Evolutionary conservation across 2,888 invertebrate species (phyloP).

Genomic region (Nephrotoma appendiculata): DNA sequence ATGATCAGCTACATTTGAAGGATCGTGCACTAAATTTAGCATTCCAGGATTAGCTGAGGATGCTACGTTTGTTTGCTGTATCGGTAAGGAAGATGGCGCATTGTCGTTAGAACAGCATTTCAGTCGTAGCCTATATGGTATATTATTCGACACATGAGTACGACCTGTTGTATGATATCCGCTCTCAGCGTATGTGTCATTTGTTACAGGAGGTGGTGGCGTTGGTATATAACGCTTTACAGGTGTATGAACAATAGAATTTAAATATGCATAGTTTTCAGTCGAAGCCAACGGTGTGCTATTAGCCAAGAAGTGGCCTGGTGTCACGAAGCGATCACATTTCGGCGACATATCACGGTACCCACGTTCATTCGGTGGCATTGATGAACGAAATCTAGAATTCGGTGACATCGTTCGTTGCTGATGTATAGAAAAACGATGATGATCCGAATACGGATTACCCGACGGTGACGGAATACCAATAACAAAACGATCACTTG

Average conservation of each 20-base stretch:
- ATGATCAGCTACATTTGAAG: slow-evolving; percentile 15
- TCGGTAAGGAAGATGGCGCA: not conserved
- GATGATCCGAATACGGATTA: slow-evolving; percentile 9
- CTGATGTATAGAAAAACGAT: slow-evolving; percentile 3
- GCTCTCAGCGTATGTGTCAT: slow-evolving; percentile 8
- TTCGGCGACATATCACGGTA: slow-evolving; percentile 23
- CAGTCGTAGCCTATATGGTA: slow-evolving; percentile 26
- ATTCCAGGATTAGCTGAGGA: slow-evolving; percentile 11
- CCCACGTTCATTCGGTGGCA: slow-evolving; percentile 12
- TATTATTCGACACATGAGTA: slow-evolving; percentile 16
- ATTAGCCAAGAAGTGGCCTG: slow-evolving; percentile 21
- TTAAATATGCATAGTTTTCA: slow-evolving; percentile 26
- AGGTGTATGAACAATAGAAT: slow-evolving; percentile 32
- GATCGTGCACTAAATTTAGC: not conserved
- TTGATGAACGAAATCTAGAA: slow-evolving; percentile 19
- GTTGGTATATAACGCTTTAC: slow-evolving; percentile 32
- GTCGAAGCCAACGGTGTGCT: slow-evolving; percentile 23
- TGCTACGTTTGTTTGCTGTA: not conserved
- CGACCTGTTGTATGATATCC: slow-evolving; percentile 11
- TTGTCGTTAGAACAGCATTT: slow-evolving; percentile 25
- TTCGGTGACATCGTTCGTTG: slow-evolving; percentile 27
- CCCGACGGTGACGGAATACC: slow-evolving; percentile 10
- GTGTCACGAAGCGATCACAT: slow-evolving; percentile 19
- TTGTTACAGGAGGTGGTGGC: slow-evolving; percentile 24
- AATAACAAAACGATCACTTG: slow-evolving; percentile 26